phyloP scores from a whole-genome alignment of 2,113 vertebrate species.

The Eulacestoma nigropectus region DNA sequence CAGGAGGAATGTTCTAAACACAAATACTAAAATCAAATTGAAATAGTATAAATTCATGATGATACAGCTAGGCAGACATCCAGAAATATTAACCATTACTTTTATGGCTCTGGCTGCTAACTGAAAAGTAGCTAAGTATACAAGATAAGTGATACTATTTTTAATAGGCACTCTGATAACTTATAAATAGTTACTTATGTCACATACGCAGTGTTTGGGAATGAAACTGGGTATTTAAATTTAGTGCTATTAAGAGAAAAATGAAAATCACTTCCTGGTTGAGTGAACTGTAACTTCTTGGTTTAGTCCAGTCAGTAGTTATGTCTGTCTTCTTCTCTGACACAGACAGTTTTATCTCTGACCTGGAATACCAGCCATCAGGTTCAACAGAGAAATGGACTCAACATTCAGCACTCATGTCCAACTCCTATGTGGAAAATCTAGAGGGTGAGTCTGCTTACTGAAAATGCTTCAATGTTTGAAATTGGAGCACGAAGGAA shows the following conservation, averaged over 20 bases:
- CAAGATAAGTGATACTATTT: background rate
- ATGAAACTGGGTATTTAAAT: constrained; percentile 20
- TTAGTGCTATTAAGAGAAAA: constrained; percentile 41
- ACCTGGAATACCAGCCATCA: constrained; percentile 79
- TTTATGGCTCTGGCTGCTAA: background rate
- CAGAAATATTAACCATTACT: background rate
- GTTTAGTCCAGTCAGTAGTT: constrained; percentile 79
- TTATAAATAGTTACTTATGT: constrained; percentile 16
- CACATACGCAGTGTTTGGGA: background rate
- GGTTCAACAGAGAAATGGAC: constrained; percentile 80
- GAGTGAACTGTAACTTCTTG: constrained; percentile 70
- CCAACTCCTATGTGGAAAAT: constrained; percentile 78
- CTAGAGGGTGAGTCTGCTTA: constrained; percentile 80
- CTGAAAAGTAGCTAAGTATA: background rate
- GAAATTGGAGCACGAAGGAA: constrained; percentile 51
- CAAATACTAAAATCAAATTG: background rate
- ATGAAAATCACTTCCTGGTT: constrained; percentile 55
- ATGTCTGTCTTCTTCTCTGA: constrained; percentile 81
- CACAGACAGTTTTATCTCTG: constrained; percentile 80
- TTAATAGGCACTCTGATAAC: background rate
- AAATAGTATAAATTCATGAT: background rate
- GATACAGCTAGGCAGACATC: background rate
- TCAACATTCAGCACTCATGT: constrained; percentile 77
- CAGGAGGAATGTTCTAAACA: background rate
- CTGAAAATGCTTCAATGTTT: constrained; percentile 69